phyloP scores from a whole-genome alignment of 2,888 invertebrate genomes.

The Bursaphelenchus okinawaensis region DNA sequence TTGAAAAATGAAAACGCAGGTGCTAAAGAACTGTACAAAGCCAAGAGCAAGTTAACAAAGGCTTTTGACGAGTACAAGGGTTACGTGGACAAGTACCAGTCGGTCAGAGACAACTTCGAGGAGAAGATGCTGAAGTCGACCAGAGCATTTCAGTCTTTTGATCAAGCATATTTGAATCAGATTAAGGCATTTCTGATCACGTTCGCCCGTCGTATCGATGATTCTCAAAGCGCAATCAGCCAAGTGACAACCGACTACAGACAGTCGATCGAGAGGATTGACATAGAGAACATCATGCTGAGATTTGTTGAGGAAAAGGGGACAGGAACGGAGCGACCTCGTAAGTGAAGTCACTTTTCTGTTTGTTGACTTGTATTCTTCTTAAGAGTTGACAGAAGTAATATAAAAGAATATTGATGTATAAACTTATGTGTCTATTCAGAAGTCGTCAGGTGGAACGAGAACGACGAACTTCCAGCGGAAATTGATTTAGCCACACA shows the following conservation, averaged over 20 bases:
- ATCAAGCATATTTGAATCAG: constrained; percentile 43
- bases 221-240: constrained; percentile 33
- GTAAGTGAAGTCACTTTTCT: too few species aligned
- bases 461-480: constrained; percentile 32
- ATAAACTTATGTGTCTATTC: constrained; percentile 6
- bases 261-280: constrained; percentile 81
- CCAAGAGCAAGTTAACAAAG: constrained; percentile 79
- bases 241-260: constrained; percentile 83
- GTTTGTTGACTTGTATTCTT: too few species aligned
- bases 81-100: constrained; percentile 84
- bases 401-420: too few species aligned
- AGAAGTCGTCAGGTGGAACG: constrained; percentile 31
- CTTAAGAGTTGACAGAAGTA: too few species aligned
- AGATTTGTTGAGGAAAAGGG: constrained; percentile 86
- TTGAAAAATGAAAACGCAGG: constrained; percentile 79
- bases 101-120: constrained; percentile 86
- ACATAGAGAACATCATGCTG: constrained; percentile 83
- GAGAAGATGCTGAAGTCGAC: constrained; percentile 72
- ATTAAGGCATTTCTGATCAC: constrained; percentile 29
- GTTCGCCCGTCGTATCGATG: constrained; percentile 41
- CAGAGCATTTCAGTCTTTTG: constrained; percentile 40
- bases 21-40: constrained; percentile 83
- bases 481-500: constrained; percentile 29
- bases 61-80: constrained; percentile 87
- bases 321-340: constrained; percentile 86